Evolutionary conservation across 92 coral and sea anemone genomes (phyloP).

Genomic region (Parazoanthus darwini): DNA sequence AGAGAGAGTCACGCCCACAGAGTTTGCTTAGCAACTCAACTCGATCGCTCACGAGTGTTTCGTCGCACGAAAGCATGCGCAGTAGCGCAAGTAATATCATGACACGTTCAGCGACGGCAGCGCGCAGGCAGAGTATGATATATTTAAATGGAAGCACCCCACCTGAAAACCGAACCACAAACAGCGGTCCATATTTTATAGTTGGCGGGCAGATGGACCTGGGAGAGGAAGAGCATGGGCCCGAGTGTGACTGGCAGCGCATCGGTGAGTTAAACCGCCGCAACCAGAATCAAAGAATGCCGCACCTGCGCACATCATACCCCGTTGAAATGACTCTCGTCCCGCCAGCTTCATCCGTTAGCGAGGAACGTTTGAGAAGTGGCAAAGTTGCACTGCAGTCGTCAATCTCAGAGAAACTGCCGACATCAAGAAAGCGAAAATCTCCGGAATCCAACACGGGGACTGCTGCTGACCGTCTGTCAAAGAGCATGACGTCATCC

Average conservation of each 20-base stretch:
- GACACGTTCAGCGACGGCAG: constrained; percentile 55
- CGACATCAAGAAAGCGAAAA: constrained; percentile 65
- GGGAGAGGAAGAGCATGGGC: constrained; percentile 72
- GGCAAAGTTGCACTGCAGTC: constrained; percentile 46
- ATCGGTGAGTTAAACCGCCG: constrained; percentile 87
- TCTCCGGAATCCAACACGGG: constrained; percentile 38
- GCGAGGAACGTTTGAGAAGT: constrained; percentile 59
- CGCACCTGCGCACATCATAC: constrained; percentile 95
- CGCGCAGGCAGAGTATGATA: constrained; percentile 84
- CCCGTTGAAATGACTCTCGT: constrained; percentile 91
- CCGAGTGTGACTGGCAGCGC: constrained; percentile 83
- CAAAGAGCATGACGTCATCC: constrained; percentile 47
- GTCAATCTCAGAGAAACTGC: constrained; percentile 45
- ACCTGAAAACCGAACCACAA: constrained; percentile 80
- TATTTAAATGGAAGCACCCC: constrained; percentile 78
- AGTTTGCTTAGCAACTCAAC: constrained; percentile 33
- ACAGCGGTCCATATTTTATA: constrained; percentile 78
- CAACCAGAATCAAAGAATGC: constrained; percentile 75
- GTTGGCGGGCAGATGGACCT: constrained; percentile 70
- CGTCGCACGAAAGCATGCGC: constrained; percentile 58
- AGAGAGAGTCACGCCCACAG: constrained; percentile 37
- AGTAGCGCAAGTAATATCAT: constrained; percentile 46
- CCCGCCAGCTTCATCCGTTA: constrained; percentile 58
- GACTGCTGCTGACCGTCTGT: constrained; percentile 35
- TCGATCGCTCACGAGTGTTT: constrained; percentile 52